Conservation (phyloP, 2,888 invertebrate species). For the Neoitamus cyanurus region DNA sequence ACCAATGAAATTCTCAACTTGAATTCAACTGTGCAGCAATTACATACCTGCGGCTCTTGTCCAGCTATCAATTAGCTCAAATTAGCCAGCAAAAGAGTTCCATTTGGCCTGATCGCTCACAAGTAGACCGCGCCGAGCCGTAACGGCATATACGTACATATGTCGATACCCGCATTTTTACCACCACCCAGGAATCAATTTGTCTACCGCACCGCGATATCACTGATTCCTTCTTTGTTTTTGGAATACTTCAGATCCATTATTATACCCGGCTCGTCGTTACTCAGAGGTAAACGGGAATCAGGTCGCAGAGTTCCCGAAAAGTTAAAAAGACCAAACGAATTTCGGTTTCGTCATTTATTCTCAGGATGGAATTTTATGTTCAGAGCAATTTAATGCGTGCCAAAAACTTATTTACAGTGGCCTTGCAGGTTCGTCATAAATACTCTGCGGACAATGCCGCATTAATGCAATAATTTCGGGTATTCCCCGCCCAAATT, state of each 20-base stretch:
- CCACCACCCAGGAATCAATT: background rate
- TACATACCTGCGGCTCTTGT: background rate
- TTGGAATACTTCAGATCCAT: background rate
- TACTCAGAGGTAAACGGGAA: background rate
- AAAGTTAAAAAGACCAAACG: background rate
- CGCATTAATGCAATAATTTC: background rate
- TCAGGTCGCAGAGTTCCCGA: background rate
- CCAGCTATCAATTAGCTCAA: background rate
- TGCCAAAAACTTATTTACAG: background rate
- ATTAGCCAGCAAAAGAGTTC: background rate
- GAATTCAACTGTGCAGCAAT: background rate
- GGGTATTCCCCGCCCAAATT: background rate
- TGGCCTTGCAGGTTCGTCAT: background rate
- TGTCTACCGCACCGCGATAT: background rate
- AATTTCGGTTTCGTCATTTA: background rate
- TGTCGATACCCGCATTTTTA: background rate
- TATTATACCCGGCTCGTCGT: background rate
- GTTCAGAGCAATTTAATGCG: background rate
- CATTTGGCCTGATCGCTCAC: background rate
- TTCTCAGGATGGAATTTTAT: background rate
- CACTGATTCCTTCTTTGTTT: background rate
- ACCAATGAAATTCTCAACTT: background rate
- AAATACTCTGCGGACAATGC: background rate
- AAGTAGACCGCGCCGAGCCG: background rate
- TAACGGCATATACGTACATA: too few species aligned